Percentiles rank a stretch among this genome's conserved stretches.
phyloP scores from a whole-genome alignment of 2,113 vertebrate species.

The Hemiprocne comata region DNA sequence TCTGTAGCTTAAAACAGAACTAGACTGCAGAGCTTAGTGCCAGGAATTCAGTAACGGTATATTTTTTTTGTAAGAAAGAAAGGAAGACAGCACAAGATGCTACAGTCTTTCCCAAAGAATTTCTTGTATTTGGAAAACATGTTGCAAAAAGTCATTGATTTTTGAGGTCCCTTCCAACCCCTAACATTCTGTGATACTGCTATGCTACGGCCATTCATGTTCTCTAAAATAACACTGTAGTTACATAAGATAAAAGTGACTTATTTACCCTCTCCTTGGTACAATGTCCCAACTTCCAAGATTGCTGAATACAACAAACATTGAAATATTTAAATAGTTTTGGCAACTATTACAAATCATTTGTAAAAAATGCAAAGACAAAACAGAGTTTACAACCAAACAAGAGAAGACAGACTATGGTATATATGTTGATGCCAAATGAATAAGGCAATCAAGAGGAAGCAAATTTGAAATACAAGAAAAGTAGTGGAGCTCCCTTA shows the following conservation, averaged over 20 bases:
- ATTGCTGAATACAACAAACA: neutral
- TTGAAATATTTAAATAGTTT: neutral
- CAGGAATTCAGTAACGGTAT: neutral
- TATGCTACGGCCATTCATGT: neutral
- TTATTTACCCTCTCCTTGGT: neutral
- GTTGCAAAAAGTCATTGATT: neutral
- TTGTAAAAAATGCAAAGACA: neutral
- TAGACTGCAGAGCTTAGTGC: neutral
- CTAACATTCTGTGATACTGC: neutral
- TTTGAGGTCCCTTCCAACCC: no score
- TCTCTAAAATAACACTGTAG: neutral
- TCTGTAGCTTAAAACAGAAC: neutral
- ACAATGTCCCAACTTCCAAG: neutral
- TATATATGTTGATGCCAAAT: neutral
- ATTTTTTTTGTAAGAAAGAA: neutral
- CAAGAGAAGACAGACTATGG: fast-evolving
- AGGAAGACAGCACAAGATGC: neutral
- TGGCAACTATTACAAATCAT: neutral
- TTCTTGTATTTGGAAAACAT: neutral
- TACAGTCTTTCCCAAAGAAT: neutral
- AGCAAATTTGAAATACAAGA: neutral
- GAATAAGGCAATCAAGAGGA: neutral
- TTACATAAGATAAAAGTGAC: neutral
- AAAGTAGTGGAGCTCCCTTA: neutral
- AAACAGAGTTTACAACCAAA: neutral